Base-by-base conservation (phyloP, 2,797 vertebrate species). In the Sciaenops ocellatus region DNA sequence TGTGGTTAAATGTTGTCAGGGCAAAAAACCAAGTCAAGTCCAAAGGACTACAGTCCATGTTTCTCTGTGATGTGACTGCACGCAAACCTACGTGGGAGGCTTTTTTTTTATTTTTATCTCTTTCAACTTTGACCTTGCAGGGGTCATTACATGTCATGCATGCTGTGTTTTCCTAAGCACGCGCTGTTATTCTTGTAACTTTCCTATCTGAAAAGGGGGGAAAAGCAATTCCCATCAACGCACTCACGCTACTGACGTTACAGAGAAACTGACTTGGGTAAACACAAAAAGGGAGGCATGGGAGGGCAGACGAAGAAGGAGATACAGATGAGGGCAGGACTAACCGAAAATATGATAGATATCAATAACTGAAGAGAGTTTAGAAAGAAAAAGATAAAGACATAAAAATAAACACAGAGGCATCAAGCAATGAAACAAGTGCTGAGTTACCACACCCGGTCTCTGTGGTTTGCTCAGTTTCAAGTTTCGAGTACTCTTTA, bases 121-220 rank as follows among this genome's bases (percentile, higher is more conserved):
- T 83, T 60, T 88, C 48, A 88, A 68, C 86, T 85, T 78, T 89
- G 79, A 88, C 83, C 76, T 66, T 0, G 6, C 42, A 3, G 69
- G 71, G 76, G 64, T 76, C 52, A 52, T 30, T 51, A 5, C 51
- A 55, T 69, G 80, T 74, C 78, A 86, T 42, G 69, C 71, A 56
- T 57, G 61, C 63, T 60, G 42, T 76, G 71, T 73, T 80, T 83
- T 73, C 34, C 51, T 56, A 77, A 75, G 80, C 76, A 20, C 3
- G n/a, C 48, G 1, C n/a, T 84, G 85, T 85, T 85, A 69, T 87
- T 85, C 44, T 76, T 81, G 82, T 66, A 24, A 73, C 59, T 81
- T 85, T 82, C 74, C 76, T 18, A 41, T 82, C 77, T 84, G 59
- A 69, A 80, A 73, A 82, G 42, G 30, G 15, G 69, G 18, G 52